Base-by-base conservation (phyloP, 2,797 vertebrate species). In the Poeciliopsis turneri region DNA sequence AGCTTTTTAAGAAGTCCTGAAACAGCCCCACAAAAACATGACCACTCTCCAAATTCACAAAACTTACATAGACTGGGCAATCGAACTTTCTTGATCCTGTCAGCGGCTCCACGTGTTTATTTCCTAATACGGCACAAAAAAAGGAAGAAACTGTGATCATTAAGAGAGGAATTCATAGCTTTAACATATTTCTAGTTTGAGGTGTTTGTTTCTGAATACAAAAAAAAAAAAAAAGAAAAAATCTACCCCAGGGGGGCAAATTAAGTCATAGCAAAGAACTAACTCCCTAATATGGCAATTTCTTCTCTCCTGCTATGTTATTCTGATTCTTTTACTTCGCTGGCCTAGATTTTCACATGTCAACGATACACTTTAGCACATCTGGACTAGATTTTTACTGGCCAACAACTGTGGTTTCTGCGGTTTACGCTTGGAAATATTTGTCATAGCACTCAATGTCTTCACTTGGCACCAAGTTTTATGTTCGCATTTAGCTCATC, bases 311-410 rank as follows among this genome's bases (percentile, higher is more conserved):
- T 79, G 71, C 79, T 86, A 81, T 76, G 64, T 75, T 72, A 68
- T 53, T 59, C 36, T 36, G 20, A 45, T 70, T 70, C 89, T 84
- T 90, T 88, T 78, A 43, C 83, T 89, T 82, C 85, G 86, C 89
- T 83, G 76, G 69, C 73, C 82, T 72, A 82, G 89, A 83, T 41
- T 36, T 86, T 89, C 86, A 87, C 82, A 91, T 90, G 83, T 89
- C 83, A 78, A 84, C 84, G 78, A 73, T 79, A 78, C 84, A 85
- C 79, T 89, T 61, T 69, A 85, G 81, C 79, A 93, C 95, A 95
- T 95, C 94, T 96, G 95, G 90, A 88, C 82, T 80, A 13, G 41
- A 92, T 95, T 93, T 89, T 74, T 83, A 78, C 76, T n/a, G 83
- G 88, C 84, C 78, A 87, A 87, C 84, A 91, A 90, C 80, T 84